A percentile compares a stretch with the other conserved stretches of the same genome.
Evolutionary conservation across 2,797 vertebrate genomes (phyloP).

Genomic region (Arrhamphus sclerolepis): DNA sequence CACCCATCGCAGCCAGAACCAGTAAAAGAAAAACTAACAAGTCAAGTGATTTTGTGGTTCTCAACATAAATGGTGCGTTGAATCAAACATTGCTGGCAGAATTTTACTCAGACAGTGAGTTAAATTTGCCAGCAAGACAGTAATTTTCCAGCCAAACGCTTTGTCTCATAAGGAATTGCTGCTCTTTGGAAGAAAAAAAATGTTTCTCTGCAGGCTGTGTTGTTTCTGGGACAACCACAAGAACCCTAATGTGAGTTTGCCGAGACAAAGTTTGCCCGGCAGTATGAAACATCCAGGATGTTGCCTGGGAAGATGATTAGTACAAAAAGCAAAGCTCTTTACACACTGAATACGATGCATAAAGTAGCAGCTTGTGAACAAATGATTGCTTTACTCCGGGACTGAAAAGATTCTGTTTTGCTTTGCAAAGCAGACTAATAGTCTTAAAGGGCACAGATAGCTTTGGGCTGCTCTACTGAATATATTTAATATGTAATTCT

Average conservation of each 20-base stretch:
- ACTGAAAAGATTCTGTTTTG: too few species aligned
- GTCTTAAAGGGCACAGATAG: background rate
- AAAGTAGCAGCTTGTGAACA: too few species aligned
- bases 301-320: conserved; percentile 17
- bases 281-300: conserved; percentile 2
- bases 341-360: background rate
- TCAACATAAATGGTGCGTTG: too few species aligned
- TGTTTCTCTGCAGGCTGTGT: conserved; percentile 21
- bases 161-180: conserved; percentile 1
- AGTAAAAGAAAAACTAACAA: too few species aligned
- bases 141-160: conserved; percentile 6
- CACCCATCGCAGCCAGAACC: too few species aligned
- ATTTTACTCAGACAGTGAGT: background rate
- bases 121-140: background rate
- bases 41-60: too few species aligned
- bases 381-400: too few species aligned
- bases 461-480: background rate
- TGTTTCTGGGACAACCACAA: conserved; percentile 11
- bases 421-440: background rate
- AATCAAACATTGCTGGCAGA: background rate
- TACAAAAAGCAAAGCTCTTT: conserved; percentile 9
- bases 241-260: conserved; percentile 2
- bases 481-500: background rate
- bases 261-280: conserved; percentile 13
- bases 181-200: conserved; percentile 13